Evolutionary conservation across 1,140 invertebrate genomes (phyloP).

Genomic region (Neotoxoptera formosana): DNA sequence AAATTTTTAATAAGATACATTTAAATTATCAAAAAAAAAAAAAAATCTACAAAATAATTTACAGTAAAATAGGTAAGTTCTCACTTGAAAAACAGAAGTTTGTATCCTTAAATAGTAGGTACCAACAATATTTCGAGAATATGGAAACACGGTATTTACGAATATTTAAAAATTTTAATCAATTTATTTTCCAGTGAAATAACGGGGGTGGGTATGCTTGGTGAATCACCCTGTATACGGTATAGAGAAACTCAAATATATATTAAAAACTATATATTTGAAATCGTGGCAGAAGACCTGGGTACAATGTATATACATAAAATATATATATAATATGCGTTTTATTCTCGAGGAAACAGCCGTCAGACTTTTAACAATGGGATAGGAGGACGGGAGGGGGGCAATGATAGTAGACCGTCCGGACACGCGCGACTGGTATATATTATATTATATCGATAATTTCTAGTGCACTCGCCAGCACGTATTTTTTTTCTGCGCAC

Average conservation of each 20-base stretch:
- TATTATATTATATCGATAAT: constrained; percentile 1
- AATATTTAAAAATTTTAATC: too few species aligned
- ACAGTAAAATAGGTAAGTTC: too few species aligned
- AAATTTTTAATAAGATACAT: too few species aligned
- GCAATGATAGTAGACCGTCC: not conserved
- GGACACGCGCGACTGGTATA: not conserved
- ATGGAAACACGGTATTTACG: too few species aligned
- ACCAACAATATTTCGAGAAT: too few species aligned
- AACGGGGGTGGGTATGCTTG: too few species aligned
- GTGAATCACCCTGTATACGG: not conserved
- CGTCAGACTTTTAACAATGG: not conserved
- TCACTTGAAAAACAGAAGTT: too few species aligned
- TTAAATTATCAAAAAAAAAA: too few species aligned
- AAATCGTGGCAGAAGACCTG: not conserved
- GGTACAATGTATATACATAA: not conserved
- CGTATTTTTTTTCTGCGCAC: not conserved
- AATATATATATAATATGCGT: not conserved
- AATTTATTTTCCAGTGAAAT: too few species aligned
- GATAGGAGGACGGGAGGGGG: not conserved
- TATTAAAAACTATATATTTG: not conserved
- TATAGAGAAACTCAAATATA: not conserved
- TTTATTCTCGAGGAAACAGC: not conserved
- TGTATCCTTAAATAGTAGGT: too few species aligned
- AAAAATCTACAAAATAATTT: too few species aligned
- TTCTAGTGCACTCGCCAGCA: not conserved